Conservation (phyloP, 2,797 vertebrate genomes). For the Centropyge bicolor region DNA sequence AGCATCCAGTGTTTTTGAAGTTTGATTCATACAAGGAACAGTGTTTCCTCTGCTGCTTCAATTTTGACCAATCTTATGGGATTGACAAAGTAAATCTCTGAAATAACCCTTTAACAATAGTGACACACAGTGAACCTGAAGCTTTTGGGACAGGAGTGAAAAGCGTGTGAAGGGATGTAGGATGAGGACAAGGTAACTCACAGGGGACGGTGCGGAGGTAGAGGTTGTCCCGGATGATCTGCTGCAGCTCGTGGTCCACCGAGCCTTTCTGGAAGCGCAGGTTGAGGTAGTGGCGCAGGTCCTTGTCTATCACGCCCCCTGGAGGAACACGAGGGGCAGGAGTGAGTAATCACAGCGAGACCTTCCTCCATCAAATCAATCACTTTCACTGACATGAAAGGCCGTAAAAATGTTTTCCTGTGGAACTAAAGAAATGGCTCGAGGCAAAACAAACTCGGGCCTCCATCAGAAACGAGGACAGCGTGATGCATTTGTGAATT, state of each 20-base stretch:
- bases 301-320: conserved; percentile 98
- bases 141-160: background rate
- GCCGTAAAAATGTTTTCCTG: background rate
- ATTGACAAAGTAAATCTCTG: background rate
- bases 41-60: background rate
- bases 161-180: background rate
- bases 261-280: conserved; percentile 99
- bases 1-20: background rate
- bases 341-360: conserved; percentile 33
- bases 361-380: conserved; percentile 22
- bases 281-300: conserved; percentile 99
- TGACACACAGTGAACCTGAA: background rate
- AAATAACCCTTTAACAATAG: background rate
- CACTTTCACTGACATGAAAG: conserved; percentile 11
- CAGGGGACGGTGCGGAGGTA: conserved; percentile 99
- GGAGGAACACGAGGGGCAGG: conserved; percentile 69
- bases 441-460: conserved; percentile 18
- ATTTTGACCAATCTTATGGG: background rate
- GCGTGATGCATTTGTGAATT: conserved; percentile 20
- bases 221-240: conserved; percentile 99
- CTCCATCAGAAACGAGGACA: conserved; percentile 29
- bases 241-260: conserved; percentile 98
- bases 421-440: background rate
- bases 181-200: conserved; percentile 84
- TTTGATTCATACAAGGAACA: background rate